These are phyloP conservation scores for Mormyrus hasselquistii DNA, from an alignment of 2,797 vertebrate genomes.

Conservation along the genomic window DNA sequence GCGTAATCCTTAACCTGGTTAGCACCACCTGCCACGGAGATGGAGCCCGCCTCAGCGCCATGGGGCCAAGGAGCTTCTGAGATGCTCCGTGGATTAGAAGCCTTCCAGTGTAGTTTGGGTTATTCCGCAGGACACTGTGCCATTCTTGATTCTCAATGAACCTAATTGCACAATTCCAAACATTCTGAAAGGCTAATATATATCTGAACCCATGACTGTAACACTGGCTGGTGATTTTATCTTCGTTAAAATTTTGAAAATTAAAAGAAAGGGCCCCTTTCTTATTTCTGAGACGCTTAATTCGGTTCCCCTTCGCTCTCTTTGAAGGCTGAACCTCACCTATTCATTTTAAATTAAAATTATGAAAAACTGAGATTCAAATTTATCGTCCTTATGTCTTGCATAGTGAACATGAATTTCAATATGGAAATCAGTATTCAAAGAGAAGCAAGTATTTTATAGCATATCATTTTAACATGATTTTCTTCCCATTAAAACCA, in stretches of 20 bases:
- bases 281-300: not conserved
- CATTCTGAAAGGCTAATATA: not conserved
- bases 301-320: not conserved
- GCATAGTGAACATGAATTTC: slow-evolving; percentile 12
- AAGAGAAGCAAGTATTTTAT: not conserved
- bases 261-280: not conserved
- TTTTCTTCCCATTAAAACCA: not conserved
- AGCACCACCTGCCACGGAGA: not conserved
- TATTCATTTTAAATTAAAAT: slow-evolving; percentile 14
- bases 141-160: not conserved
- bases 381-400: slow-evolving; percentile 10
- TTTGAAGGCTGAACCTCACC: not conserved
- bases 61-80: not conserved
- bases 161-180: not conserved
- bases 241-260: not conserved
- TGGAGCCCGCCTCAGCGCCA: not conserved
- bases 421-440: slow-evolving; percentile 4
- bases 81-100: not conserved
- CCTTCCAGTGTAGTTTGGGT: not conserved
- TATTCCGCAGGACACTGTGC: not conserved
- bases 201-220: not conserved
- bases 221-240: not conserved
- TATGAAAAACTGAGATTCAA: not conserved
- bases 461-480: not conserved
- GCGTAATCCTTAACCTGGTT: not conserved